A percentile compares a stretch with the other conserved stretches of the same genome.
phyloP scores from a whole-genome alignment of 2,888 invertebrate genomes.

The Aethes cnicana region DNA sequence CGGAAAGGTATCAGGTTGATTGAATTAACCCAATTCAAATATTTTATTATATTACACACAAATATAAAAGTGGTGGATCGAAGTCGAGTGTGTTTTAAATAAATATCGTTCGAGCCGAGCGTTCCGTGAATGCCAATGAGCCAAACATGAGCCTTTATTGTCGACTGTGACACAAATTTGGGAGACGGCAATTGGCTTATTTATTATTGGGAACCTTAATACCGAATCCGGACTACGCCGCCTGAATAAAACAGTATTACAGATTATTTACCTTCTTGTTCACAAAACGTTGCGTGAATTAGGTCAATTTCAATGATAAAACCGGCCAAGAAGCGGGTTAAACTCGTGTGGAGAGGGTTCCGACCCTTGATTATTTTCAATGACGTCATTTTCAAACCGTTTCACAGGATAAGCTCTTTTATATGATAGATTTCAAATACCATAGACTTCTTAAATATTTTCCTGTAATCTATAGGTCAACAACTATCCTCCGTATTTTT shows the following conservation, averaged over 20 bases:
- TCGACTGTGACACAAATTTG: constrained; percentile 30
- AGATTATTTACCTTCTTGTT: neutral
- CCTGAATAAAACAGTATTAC: constrained; percentile 10
- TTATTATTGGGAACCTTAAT: constrained; percentile 27
- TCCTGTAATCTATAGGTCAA: no score
- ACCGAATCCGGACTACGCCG: constrained; percentile 17
- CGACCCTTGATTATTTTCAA: no score
- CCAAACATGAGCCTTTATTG: constrained; percentile 21
- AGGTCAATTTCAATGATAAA: no score
- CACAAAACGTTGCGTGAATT: no score
- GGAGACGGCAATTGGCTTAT: constrained; percentile 30
- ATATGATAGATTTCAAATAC: no score
- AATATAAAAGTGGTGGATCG: constrained; percentile 20
- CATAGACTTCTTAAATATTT: no score
- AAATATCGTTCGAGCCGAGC: constrained; percentile 14
- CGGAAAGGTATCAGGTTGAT: constrained; percentile 5
- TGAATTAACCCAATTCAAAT: constrained; percentile 5
- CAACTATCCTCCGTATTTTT: no score
- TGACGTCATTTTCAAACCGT: no score
- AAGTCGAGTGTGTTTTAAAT: constrained; percentile 19
- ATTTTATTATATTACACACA: constrained; percentile 4
- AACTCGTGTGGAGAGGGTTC: no score
- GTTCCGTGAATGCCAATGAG: constrained; percentile 24
- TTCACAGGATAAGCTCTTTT: no score
- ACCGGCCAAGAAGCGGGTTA: no score